phyloP scores from a whole-genome alignment of 2,797 vertebrate genomes.

The Enteromius unitaeniatus region DNA sequence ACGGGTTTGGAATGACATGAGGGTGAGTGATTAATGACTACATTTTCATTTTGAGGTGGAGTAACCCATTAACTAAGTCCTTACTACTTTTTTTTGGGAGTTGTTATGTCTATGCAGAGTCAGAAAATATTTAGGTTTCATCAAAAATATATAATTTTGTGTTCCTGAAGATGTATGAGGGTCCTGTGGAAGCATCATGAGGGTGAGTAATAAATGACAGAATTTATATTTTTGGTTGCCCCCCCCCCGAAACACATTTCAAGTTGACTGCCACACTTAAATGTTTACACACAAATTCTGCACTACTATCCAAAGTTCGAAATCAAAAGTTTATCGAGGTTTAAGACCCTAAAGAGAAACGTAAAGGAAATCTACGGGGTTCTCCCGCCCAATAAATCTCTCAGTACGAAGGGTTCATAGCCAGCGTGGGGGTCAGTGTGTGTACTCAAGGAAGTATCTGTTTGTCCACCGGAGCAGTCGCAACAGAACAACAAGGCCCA shows the following conservation, averaged over 20 bases:
- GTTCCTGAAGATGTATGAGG: too few species aligned
- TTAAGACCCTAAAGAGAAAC: conserved; percentile 66
- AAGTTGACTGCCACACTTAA: conserved; percentile 67
- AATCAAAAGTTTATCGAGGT: conserved; percentile 68
- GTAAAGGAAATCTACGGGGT: conserved; percentile 59
- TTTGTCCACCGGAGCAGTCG: conserved; percentile 72
- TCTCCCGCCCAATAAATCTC: conserved; percentile 63
- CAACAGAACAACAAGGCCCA: conserved; percentile 63
- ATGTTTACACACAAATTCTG: conserved; percentile 68
- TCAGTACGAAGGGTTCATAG: conserved; percentile 68
- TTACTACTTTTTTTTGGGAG: too few species aligned
- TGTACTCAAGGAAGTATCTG: conserved; percentile 71
- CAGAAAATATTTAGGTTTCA: too few species aligned
- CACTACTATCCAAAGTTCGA: too few species aligned
- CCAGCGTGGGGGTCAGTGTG: conserved; percentile 59
- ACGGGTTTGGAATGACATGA: too few species aligned
- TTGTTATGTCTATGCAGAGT: too few species aligned
- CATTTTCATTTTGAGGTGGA: too few species aligned
- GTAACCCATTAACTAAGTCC: too few species aligned
- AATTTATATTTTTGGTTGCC: background rate
- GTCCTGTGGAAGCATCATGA: background rate
- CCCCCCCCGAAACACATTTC: conserved; percentile 49
- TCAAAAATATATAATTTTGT: too few species aligned
- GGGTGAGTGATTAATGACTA: too few species aligned
- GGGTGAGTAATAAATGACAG: background rate